Percentiles rank a stretch among this genome's conserved stretches.
Conservation (phyloP, 2,113 vertebrate species). For the Oryzias woworae region DNA sequence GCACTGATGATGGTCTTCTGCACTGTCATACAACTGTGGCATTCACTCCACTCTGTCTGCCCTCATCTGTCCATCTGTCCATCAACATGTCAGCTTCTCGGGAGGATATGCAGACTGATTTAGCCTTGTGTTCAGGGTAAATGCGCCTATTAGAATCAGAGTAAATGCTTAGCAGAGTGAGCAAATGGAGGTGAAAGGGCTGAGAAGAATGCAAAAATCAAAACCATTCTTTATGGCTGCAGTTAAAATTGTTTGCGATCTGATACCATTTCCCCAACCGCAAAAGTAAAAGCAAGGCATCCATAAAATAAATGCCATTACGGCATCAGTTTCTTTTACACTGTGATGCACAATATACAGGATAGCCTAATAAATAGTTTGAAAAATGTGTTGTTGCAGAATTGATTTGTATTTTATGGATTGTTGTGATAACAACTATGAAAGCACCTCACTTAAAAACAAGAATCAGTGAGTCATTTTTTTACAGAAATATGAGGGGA, state of each 20-base stretch:
- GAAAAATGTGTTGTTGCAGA: background rate
- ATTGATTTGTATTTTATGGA: too few species aligned
- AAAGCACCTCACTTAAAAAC: too few species aligned
- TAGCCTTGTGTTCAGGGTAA: constrained; percentile 1
- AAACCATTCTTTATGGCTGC: background rate
- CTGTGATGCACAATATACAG: background rate
- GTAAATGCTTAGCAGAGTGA: background rate
- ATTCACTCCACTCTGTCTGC: background rate
- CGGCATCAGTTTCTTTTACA: too few species aligned
- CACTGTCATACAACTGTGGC: constrained; percentile 7
- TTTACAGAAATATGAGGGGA: too few species aligned
- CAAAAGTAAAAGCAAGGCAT: background rate
- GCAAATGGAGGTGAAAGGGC: background rate
- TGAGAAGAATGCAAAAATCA: background rate
- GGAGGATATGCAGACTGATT: constrained; percentile 2
- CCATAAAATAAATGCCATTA: background rate
- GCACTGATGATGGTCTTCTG: constrained; percentile 23
- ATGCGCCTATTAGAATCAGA: background rate
- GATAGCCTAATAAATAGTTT: background rate
- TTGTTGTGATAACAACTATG: too few species aligned
- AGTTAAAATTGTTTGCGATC: constrained; percentile 5
- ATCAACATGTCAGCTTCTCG: constrained; percentile 4
- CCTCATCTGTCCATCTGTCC: background rate
- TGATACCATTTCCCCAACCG: background rate
- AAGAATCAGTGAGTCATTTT: too few species aligned